phyloP scores from a whole-genome alignment of 2,888 invertebrate genomes.

The Pheosia gnoma region DNA sequence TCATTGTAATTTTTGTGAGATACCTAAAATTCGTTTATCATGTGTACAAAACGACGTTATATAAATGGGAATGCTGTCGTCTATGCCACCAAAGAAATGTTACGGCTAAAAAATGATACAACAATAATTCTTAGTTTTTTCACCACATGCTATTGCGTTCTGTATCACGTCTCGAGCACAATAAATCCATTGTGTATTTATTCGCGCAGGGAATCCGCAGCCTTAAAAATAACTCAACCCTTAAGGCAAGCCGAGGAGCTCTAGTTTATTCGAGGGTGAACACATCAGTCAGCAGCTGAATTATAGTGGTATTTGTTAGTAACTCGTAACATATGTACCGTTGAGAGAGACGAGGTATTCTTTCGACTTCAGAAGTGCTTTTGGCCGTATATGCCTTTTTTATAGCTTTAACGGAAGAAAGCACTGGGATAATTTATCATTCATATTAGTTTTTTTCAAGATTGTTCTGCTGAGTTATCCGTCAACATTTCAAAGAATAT shows the following conservation, averaged over 20 bases:
- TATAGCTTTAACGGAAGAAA: not conserved
- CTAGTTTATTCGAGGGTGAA: constrained; percentile 57
- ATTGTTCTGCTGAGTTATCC: too few relatives aligned
- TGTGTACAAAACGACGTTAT: constrained; percentile 25
- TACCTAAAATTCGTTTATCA: constrained; percentile 19
- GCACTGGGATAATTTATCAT: too few relatives aligned
- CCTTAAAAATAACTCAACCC: constrained; percentile 50
- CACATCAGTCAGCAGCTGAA: constrained; percentile 60
- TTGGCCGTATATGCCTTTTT: not conserved
- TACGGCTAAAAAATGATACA: constrained; percentile 28
- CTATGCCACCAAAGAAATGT: constrained; percentile 12
- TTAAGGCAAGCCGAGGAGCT: constrained; percentile 53
- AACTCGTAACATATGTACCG: constrained; percentile 7
- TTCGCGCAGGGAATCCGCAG: constrained; percentile 21
- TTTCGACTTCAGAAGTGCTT: not conserved
- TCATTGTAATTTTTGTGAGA: constrained; percentile 7
- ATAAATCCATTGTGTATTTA: constrained; percentile 37
- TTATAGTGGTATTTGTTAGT: constrained; percentile 54
- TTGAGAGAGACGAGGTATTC: not conserved
- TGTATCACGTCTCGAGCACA: constrained; percentile 34
- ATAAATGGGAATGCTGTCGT: constrained; percentile 31
- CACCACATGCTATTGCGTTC: constrained; percentile 25
- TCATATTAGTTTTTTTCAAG: too few relatives aligned
- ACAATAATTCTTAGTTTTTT: constrained; percentile 26
- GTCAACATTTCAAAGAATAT: too few relatives aligned